A percentile compares a stretch with the other conserved stretches of the same genome.
phyloP scores from a whole-genome alignment of 2,888 invertebrate genomes.

The Drosophila longiperda region DNA sequence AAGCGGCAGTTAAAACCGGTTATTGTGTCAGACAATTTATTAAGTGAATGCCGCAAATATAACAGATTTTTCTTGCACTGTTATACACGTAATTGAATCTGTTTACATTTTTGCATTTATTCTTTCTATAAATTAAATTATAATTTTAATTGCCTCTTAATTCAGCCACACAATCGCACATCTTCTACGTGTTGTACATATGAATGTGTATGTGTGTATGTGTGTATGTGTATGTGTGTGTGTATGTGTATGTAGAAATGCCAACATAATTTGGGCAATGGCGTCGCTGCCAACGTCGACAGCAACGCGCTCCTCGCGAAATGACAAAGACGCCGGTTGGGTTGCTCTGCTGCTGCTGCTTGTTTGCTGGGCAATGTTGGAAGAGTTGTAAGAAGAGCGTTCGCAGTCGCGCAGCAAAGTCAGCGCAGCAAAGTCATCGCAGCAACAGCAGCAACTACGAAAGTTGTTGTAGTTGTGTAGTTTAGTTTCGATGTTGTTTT shows the following conservation, averaged over 20 bases:
- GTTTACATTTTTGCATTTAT: neutral
- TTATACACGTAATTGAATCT: constrained; percentile 13
- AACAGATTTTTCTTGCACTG: neutral
- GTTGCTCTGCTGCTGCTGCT: constrained; percentile 38
- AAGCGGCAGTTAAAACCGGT: neutral
- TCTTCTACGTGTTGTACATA: neutral
- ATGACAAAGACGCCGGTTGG: constrained; percentile 76
- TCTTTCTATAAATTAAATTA: constrained; percentile 19
- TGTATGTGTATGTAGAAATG: constrained; percentile 17
- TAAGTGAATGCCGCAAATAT: neutral
- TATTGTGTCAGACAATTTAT: constrained; percentile 3
- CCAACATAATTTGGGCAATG: constrained; percentile 65
- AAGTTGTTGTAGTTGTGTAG: constrained; percentile 75
- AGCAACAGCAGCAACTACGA: constrained; percentile 64
- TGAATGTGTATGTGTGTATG: neutral
- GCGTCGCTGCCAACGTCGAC: constrained; percentile 65
- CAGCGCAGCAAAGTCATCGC: constrained; percentile 41
- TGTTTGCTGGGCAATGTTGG: constrained; percentile 48
- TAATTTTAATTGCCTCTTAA: constrained; percentile 39
- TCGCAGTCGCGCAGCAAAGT: constrained; percentile 54
- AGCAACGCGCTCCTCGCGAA: constrained; percentile 58
- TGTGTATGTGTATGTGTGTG: neutral
- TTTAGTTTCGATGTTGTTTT: constrained; percentile 74
- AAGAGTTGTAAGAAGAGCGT: constrained; percentile 49
- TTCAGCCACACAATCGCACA: constrained; percentile 25